Base-by-base conservation (phyloP, 2,888 invertebrate species). In the Ichneumon xanthorius region DNA sequence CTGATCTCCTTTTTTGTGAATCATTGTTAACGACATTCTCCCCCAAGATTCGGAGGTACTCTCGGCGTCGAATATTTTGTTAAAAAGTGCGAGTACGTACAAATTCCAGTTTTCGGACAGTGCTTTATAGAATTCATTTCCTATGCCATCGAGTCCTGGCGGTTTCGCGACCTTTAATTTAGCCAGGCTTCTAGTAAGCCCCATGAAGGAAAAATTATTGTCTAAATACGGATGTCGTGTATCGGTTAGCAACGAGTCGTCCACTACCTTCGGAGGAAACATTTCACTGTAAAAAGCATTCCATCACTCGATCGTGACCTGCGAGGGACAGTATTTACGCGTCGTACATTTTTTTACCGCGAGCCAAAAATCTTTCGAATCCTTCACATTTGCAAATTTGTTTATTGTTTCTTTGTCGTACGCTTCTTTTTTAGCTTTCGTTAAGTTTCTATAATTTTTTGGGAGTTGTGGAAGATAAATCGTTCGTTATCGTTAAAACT, bases 1-100 rank as follows among this genome's bases (percentile, higher is more conserved):
- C 26, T 55, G 72, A 26, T 81, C 78, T 3, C 68, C 82, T 58
- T 85, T 85, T 68, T 85, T 85, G 45, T 81, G 71, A 4, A 81
- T 26, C 77, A 78, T 70, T 30, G 73, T 70, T 63, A 76, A 30
- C 11, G 30, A 30, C 16, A 61, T n/a, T 4, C 4, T 33, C 5
- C 67, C 19, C 85, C 75, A 82, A 11, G 48, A 40, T 14, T n/a
- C n/a, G 5, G 78, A 79, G 5, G 45, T 30, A 61, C 19, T n/a
- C 30, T 63, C 82, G 61, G 45, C 55, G 14, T 63, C 33, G 5
- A 80, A 26, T 4, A 76, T 71, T 26, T 75, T 80, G 53, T 85
- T 82, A 61, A 76, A 80, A 14, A 79, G 45, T 11, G 70, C 26
- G 2, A 40, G 40, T 7, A 78, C 19, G 19, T 53, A 73, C 5